Evolutionary conservation across 2,797 vertebrate genomes (phyloP), one percentile per base, ranked within the genome.

Genomic region (Austrolebias charrua): DNA sequence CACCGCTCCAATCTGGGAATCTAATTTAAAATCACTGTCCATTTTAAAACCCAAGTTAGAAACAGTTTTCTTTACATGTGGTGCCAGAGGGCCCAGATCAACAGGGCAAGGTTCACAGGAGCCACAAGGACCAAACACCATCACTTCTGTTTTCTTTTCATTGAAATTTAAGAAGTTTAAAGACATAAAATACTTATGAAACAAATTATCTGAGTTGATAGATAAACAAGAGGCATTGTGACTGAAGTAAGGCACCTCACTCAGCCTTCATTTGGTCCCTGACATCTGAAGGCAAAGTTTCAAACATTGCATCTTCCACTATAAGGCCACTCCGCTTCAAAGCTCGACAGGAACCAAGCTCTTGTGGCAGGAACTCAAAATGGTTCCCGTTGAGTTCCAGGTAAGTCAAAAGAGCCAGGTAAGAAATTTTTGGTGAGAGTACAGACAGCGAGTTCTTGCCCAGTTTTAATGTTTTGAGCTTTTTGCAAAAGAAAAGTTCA

Each of bases 401-500:
- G 74, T 94, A 88, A 19, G 95, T 94, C 67, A 99, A 91, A 49
- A 92, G 92, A 7, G 88, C 86, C 66, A 99, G 90, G 82, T 96
- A 95, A 64, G 95, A 96, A 66, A 99, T 96, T 89, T 99, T 99
- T 75, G 96, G 97, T 0, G 98, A 99, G 19, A 99, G 93, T 70
- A 95, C 80, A 0, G 95, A 97, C 73, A 99, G 87, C 6, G 90
- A 95, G 84, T 99, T 99, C 86, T 95, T 97, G 54, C 96, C 96
- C 4, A 99, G 94, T 90, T 97, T 98, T 38, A 99, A 89, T 0
- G 95, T 96, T 90, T 98, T 99, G 10, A 99, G 94, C 83, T 98
- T 98, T 88, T 98, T 99, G 92, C 98, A 99, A 69, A 99, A 99
- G 88, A 98, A 99, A 0, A 99, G 93, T 88, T 99, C 98, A 28